Percentiles rank a stretch among this genome's conserved stretches.
Evolutionary conservation across 2,113 vertebrate genomes (phyloP).

Genomic region (Tupaia chinensis): DNA sequence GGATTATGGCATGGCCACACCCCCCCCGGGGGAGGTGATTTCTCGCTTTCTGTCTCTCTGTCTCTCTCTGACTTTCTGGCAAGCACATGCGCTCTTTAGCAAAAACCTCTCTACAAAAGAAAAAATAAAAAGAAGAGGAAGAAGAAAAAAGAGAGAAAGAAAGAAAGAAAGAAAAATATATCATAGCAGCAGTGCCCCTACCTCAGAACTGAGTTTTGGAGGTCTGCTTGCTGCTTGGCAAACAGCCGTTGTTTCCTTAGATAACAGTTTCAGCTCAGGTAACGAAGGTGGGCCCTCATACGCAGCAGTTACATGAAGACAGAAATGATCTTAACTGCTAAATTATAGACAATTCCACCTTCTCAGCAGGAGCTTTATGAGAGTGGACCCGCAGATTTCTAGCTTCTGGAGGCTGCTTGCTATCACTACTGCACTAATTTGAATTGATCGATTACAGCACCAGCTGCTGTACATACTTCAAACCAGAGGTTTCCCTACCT

Average conservation of each 20-base stretch:
- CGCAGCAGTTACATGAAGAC: not conserved
- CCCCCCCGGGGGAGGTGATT: no score
- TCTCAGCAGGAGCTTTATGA: constrained; percentile 59
- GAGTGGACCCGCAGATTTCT: not conserved
- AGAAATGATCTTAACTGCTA: constrained; percentile 43
- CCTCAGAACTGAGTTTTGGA: not conserved
- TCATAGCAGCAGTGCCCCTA: not conserved
- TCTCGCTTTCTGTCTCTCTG: no score
- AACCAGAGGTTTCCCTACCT: not conserved
- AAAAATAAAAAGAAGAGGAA: no score
- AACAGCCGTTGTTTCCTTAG: not conserved
- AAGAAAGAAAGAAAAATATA: not conserved
- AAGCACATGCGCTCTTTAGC: no score
- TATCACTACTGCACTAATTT: constrained; percentile 48
- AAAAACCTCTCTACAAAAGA: no score
- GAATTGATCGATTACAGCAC: constrained; percentile 42
- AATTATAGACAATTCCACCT: constrained; percentile 6
- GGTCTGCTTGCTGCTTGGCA: not conserved
- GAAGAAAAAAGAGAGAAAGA: no score
- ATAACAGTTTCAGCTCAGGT: not conserved
- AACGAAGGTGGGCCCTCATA: not conserved
- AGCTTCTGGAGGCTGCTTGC: not conserved
- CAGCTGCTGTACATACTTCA: not conserved
- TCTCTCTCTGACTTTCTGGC: no score
- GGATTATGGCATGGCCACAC: no score